A percentile compares a stretch with the other conserved stretches of the same genome.
Conservation (phyloP, 2,888 invertebrate genomes). For the Lamellibrachia satsuma region DNA sequence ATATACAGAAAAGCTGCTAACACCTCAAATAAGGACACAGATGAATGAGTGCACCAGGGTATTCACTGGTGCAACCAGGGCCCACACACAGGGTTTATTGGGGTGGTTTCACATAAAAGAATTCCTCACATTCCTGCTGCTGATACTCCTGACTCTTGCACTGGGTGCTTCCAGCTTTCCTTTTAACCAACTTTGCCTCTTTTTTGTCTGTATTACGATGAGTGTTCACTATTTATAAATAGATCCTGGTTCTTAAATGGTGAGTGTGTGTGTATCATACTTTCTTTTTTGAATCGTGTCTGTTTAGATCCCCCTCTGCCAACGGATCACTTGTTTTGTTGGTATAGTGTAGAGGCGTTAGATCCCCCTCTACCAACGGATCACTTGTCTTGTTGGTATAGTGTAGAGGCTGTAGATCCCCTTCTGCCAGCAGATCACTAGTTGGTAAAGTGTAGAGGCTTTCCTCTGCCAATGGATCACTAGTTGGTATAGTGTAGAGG, state of each 20-base stretch:
- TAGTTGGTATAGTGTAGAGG: too few relatives aligned
- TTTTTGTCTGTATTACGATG: neutral
- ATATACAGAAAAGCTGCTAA: neutral
- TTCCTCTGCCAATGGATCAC: too few relatives aligned
- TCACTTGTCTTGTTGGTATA: too few relatives aligned
- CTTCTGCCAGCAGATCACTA: too few relatives aligned
- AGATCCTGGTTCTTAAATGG: neutral
- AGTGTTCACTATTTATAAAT: neutral
- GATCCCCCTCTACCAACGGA: too few relatives aligned
- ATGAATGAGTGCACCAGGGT: neutral
- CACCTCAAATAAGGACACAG: neutral
- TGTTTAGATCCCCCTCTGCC: neutral
- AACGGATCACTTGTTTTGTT: neutral
- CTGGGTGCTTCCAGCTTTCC: neutral
- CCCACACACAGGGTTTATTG: neutral
- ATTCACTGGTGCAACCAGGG: neutral
- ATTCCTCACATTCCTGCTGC: neutral
- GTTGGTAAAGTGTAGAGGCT: too few relatives aligned
- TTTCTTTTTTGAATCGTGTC: neutral
- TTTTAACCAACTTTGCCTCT: neutral
- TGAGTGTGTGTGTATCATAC: neutral
- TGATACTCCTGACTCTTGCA: neutral
- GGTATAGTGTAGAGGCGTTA: too few relatives aligned
- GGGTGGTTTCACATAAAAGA: neutral
- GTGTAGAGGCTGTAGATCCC: too few relatives aligned